A percentile compares a stretch with the other conserved stretches of the same genome.
Evolutionary conservation across 2,888 invertebrate species (phyloP).

Genomic region (Aporophyla lueneburgensis): DNA sequence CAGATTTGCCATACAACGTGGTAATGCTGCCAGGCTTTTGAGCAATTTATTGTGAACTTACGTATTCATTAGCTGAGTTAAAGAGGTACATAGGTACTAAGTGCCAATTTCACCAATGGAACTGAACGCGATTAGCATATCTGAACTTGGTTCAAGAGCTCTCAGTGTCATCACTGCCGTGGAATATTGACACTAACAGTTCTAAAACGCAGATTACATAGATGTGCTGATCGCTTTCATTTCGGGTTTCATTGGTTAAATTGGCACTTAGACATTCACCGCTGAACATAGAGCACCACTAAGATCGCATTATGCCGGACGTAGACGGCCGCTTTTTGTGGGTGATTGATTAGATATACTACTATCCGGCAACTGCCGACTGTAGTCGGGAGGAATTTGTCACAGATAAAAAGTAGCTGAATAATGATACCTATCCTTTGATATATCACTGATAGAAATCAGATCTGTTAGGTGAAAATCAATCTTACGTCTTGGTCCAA

Average conservation of each 20-base stretch:
- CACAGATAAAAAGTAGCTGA: slow-evolving; percentile 1
- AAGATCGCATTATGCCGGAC: not conserved
- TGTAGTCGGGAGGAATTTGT: not conserved
- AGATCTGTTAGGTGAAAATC: not conserved
- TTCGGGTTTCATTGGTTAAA: not conserved
- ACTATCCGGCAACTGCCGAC: not conserved
- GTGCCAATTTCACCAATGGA: too few species aligned
- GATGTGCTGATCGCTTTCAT: too few species aligned
- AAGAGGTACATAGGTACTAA: not conserved
- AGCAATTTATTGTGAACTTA: not conserved
- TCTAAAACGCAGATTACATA: too few species aligned
- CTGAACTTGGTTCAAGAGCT: too few species aligned
- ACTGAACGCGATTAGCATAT: too few species aligned
- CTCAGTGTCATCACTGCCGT: too few species aligned
- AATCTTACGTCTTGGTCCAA: not conserved
- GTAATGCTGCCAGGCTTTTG: not conserved
- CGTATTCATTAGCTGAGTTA: not conserved
- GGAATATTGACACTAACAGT: too few species aligned
- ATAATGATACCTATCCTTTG: slow-evolving; percentile 1
- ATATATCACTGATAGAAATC: not conserved
- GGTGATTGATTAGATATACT: slow-evolving; percentile 11
- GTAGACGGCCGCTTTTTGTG: not conserved
- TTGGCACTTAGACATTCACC: not conserved
- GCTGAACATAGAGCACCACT: slow-evolving; percentile 10
- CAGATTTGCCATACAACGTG: too few species aligned